These are phyloP conservation scores for Sebastes diploproa DNA, from an alignment of 2,797 vertebrate genomes.

Conservation along the genomic window DNA sequence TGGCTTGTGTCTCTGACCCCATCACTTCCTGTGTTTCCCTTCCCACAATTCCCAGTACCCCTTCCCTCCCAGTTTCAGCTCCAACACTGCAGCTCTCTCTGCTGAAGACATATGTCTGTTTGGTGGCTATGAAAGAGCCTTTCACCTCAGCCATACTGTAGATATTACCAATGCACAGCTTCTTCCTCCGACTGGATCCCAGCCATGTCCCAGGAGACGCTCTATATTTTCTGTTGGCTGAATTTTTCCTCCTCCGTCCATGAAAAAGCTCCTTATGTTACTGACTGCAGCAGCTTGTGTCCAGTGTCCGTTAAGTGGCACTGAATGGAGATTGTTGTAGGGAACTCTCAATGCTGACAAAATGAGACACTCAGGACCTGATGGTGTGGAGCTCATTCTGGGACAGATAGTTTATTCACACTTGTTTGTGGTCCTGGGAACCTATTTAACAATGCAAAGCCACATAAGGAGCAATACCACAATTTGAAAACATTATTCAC, in stretches of 20 bases:
- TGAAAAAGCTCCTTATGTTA: slow-evolving; percentile 56
- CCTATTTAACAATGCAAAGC: background rate
- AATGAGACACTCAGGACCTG: slow-evolving; percentile 20
- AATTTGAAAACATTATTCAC: background rate
- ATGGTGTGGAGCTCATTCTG: background rate
- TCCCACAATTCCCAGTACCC: slow-evolving; percentile 30
- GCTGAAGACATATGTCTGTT: slow-evolving; percentile 20
- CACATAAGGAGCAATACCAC: background rate
- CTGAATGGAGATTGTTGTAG: slow-evolving; percentile 4
- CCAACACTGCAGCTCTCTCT: background rate
- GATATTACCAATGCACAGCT: slow-evolving; percentile 29
- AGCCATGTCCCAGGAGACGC: slow-evolving; percentile 8
- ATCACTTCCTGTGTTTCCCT: slow-evolving; percentile 52
- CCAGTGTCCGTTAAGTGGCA: background rate
- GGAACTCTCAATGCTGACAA: background rate
- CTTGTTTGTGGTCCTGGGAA: no score
- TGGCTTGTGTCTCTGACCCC: slow-evolving; percentile 29
- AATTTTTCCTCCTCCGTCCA: background rate
- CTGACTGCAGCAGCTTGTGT: slow-evolving; percentile 7
- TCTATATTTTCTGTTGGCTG: slow-evolving; percentile 8
- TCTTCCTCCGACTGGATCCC: slow-evolving; percentile 7
- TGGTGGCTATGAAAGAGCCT: slow-evolving; percentile 44
- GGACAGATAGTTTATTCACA: background rate
- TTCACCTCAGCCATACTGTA: slow-evolving; percentile 36
- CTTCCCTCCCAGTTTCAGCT: background rate